Evolutionary conservation across 1,140 invertebrate species (phyloP).

Genomic region (Acromyrmex charruanus): DNA sequence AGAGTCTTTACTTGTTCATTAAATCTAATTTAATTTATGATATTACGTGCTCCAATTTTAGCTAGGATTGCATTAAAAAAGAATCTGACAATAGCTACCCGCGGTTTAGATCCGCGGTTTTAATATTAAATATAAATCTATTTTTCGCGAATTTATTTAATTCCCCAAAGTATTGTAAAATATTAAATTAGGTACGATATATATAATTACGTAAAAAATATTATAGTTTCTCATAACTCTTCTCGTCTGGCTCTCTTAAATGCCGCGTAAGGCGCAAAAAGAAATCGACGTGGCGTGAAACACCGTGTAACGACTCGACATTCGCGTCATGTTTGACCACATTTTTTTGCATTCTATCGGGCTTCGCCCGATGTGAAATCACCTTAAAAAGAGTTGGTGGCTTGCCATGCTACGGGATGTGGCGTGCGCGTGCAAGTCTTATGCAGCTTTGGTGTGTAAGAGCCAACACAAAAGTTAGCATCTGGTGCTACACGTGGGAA

Average conservation of each 20-base stretch:
- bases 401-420: constrained; percentile 15
- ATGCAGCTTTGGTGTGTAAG: constrained; percentile 59
- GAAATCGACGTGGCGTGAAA: constrained; percentile 56
- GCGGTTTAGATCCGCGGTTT: too few species aligned
- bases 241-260: constrained; percentile 4
- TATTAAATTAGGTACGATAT: not conserved
- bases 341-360: constrained; percentile 21
- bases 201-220: not conserved
- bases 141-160: not conserved
- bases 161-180: not conserved
- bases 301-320: constrained; percentile 42
- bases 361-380: constrained; percentile 31
- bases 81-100: too few species aligned
- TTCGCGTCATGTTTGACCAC: constrained; percentile 13
- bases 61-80: too few species aligned
- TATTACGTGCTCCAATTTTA: too few species aligned
- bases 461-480: constrained; percentile 68
- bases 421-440: constrained; percentile 57
- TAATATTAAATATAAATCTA: not conserved
- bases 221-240: not conserved
- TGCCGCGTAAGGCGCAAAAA: constrained; percentile 29
- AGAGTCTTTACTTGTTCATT: too few species aligned
- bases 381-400: constrained; percentile 42
- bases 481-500: constrained; percentile 78
- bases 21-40: too few species aligned